Conservation (phyloP, 2,797 vertebrate genomes). For the Pampus argenteus region DNA sequence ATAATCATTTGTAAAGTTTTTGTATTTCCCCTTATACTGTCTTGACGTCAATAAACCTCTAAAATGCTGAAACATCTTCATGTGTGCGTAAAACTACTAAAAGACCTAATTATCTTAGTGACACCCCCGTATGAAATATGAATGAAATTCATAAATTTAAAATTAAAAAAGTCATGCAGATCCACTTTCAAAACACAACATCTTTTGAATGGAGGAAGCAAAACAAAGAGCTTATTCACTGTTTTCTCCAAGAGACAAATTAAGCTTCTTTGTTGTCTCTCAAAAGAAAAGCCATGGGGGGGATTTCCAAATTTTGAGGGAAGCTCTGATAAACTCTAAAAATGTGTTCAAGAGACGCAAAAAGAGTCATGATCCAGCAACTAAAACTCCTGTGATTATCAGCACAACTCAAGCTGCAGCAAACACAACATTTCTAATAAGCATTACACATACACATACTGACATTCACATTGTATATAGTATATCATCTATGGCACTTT, state of each 20-base stretch:
- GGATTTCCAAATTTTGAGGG: slow-evolving; percentile 39
- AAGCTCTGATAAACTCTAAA: slow-evolving; percentile 42
- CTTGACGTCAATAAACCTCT: slow-evolving; percentile 18
- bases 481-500: background rate
- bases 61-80: slow-evolving; percentile 9
- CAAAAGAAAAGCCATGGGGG: slow-evolving; percentile 32
- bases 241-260: slow-evolving; percentile 42
- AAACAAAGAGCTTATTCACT: slow-evolving; percentile 57
- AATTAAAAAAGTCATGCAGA: slow-evolving; percentile 18
- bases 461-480: background rate
- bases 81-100: background rate
- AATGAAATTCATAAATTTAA: too few relatives aligned
- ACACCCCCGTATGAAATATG: too few relatives aligned
- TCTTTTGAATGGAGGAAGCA: slow-evolving; percentile 24
- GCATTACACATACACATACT: background rate
- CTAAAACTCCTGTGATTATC: slow-evolving; percentile 24
- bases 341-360: slow-evolving; percentile 36
- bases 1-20: slow-evolving; percentile 3
- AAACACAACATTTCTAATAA: slow-evolving; percentile 1
- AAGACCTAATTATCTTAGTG: slow-evolving; percentile 12
- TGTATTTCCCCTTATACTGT: background rate
- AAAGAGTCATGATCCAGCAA: slow-evolving; percentile 28
- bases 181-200: slow-evolving; percentile 34
- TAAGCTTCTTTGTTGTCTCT: slow-evolving; percentile 45
- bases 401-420: slow-evolving; percentile 12